Percentiles rank a stretch among this genome's conserved stretches.
Evolutionary conservation across 2,797 vertebrate genomes (phyloP).

Genomic region (Allobates femoralis): DNA sequence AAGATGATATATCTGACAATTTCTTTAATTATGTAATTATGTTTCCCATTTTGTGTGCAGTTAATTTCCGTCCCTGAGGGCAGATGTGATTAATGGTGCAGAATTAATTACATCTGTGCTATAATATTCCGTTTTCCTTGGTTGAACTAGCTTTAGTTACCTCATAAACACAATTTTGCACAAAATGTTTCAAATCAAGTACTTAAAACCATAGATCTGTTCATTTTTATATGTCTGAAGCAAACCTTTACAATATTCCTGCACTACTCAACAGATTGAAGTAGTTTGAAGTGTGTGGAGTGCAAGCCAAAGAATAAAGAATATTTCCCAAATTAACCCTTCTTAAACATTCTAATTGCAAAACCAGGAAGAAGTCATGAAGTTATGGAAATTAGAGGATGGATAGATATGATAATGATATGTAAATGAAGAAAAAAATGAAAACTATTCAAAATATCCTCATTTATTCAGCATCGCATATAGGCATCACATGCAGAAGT

Average conservation of each 20-base stretch:
- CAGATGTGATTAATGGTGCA: slow-evolving; percentile 65
- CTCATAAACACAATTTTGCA: slow-evolving; percentile 18
- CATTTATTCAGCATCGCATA: too few species aligned
- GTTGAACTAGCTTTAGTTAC: slow-evolving; percentile 26
- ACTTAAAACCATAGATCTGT: neutral
- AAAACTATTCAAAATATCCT: too few species aligned
- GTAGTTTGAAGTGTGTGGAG: neutral
- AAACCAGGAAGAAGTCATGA: too few species aligned
- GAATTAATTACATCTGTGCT: slow-evolving; percentile 60
- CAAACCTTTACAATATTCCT: neutral
- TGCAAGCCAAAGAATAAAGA: neutral
- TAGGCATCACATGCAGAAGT: too few species aligned
- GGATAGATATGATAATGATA: too few species aligned
- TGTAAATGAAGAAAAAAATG: too few species aligned
- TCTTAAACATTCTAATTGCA: too few species aligned
- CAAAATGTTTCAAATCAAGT: neutral
- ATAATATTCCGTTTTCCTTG: slow-evolving; percentile 30
- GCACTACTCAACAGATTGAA: neutral
- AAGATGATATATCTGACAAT: slow-evolving; percentile 46
- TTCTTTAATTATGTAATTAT: slow-evolving; percentile 63
- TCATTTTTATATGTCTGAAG: neutral
- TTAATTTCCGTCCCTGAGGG: slow-evolving; percentile 65
- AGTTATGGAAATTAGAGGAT: too few species aligned
- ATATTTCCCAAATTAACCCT: neutral
- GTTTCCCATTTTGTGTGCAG: slow-evolving; percentile 59